Percentiles rank a stretch among this genome's conserved stretches.
phyloP scores from a whole-genome alignment of 1,140 invertebrate species.

The Drosophila repletoides region DNA sequence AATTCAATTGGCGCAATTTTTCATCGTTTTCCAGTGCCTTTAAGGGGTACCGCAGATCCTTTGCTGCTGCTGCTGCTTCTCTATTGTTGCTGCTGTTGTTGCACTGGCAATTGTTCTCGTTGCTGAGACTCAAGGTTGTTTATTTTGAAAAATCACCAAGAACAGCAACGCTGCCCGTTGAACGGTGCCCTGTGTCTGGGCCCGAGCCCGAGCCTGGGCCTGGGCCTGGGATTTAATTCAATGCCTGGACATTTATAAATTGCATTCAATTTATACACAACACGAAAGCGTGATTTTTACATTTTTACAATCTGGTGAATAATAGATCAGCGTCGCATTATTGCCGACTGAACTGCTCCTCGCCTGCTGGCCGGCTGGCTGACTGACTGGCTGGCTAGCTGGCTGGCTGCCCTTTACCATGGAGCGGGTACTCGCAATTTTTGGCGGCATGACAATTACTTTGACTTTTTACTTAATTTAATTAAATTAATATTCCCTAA shows the following conservation, averaged over 20 bases:
- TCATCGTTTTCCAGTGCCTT: conserved; percentile 62
- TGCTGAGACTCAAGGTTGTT: conserved; percentile 67
- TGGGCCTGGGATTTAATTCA: conserved; percentile 76
- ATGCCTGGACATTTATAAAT: conserved; percentile 78
- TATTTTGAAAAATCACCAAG: conserved; percentile 80
- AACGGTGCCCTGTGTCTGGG: not conserved
- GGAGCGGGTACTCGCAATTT: conserved; percentile 4
- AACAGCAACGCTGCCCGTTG: conserved; percentile 35
- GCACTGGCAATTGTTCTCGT: conserved; percentile 38
- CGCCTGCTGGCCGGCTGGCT: no score
- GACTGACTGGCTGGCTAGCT: no score
- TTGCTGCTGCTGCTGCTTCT: conserved; percentile 40
- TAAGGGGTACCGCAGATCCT: conserved; percentile 62
- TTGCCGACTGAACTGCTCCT: conserved; percentile 42
- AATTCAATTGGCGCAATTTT: conserved; percentile 80
- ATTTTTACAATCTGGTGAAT: conserved; percentile 80
- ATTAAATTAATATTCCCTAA: no score
- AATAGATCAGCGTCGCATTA: conserved; percentile 77
- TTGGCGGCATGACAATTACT: not conserved
- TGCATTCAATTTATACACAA: conserved; percentile 79
- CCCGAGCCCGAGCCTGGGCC: conserved; percentile 52
- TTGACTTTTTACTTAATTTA: no score
- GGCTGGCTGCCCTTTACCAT: conserved; percentile 35
- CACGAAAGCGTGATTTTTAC: conserved; percentile 80
- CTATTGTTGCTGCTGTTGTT: conserved; percentile 62